phyloP scores from a whole-genome alignment of 2,113 vertebrate species.

The Fukomys damarensis region DNA sequence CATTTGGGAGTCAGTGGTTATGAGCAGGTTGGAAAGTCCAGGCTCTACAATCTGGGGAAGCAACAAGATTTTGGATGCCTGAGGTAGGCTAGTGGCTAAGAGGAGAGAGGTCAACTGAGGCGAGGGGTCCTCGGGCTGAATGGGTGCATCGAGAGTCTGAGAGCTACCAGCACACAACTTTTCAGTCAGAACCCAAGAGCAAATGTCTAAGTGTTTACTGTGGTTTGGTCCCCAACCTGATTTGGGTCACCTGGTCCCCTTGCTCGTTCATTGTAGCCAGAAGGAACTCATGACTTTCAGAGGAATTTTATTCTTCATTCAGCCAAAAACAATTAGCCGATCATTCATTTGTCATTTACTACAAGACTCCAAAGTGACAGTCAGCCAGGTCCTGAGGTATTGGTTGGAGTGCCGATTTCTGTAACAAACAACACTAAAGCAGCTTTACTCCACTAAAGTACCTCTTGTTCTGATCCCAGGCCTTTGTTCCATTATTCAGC shows the following conservation, averaged over 20 bases:
- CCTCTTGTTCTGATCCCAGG: neutral
- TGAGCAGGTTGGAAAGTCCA: neutral
- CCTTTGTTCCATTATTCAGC: neutral
- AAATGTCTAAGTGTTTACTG: neutral
- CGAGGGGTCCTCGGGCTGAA: neutral
- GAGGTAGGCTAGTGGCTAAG: neutral
- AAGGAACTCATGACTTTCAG: neutral
- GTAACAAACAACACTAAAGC: neutral
- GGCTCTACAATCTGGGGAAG: neutral
- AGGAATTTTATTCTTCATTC: neutral
- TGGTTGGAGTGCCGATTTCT: neutral
- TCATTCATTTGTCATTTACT: neutral
- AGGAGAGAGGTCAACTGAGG: neutral
- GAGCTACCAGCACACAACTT: neutral
- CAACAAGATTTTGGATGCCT: neutral
- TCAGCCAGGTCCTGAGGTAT: neutral
- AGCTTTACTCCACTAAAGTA: neutral
- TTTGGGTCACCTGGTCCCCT: neutral
- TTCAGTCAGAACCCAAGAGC: neutral
- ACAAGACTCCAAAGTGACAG: neutral
- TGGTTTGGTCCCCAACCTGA: neutral
- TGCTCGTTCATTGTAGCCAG: neutral
- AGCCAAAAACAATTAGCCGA: neutral
- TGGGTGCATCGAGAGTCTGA: neutral
- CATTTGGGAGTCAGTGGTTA: neutral